A percentile compares a stretch with the other conserved stretches of the same genome.
Evolutionary conservation across 2,113 vertebrate genomes (phyloP).

Genomic region (Gymnogyps californianus): DNA sequence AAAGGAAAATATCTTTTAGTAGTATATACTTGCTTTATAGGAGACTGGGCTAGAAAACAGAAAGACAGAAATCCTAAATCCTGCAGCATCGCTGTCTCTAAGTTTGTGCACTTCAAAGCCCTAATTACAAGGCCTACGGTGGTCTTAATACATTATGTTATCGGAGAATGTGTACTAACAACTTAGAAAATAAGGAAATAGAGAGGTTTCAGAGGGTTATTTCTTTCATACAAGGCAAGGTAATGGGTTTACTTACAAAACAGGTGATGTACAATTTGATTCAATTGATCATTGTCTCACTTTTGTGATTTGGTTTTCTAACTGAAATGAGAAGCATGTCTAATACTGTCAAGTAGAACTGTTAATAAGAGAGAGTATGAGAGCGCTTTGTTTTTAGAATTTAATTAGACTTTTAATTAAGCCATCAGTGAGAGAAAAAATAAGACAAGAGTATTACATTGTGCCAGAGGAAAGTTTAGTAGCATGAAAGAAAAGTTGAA

Average conservation of each 20-base stretch:
- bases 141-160: neutral
- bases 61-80: neutral
- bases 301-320: neutral
- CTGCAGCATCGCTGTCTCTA: neutral
- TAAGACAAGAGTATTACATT: neutral
- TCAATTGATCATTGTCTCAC: neutral
- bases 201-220: neutral
- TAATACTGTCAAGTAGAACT: neutral
- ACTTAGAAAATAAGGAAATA: neutral
- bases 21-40: neutral
- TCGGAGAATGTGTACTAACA: neutral
- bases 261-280: neutral
- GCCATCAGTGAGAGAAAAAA: constrained; percentile 1
- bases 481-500: neutral
- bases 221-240: neutral
- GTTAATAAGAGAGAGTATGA: neutral
- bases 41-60: neutral
- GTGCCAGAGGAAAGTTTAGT: neutral
- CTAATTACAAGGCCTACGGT: neutral
- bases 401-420: constrained; percentile 32
- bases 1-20: neutral
- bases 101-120: neutral
- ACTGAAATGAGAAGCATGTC: neutral
- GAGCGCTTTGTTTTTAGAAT: neutral
- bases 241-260: neutral